Conservation (phyloP, 1,140 invertebrate species). For the Sarcophaga peregrina region DNA sequence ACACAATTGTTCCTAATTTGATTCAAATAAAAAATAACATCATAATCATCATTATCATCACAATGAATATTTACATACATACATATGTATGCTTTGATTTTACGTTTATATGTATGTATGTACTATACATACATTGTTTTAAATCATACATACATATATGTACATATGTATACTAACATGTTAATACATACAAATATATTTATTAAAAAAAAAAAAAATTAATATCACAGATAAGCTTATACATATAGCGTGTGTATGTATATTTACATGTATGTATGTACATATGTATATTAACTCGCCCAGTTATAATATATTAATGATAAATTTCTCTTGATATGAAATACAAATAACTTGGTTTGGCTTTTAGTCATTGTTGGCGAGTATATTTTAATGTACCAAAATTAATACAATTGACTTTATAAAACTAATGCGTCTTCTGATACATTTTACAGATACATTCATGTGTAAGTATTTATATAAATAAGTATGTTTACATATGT, state of each 20-base stretch:
- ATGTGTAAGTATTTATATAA: no score
- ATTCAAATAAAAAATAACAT: background rate
- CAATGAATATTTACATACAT: background rate
- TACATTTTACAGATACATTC: background rate
- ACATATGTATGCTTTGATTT: background rate
- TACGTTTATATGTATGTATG: background rate
- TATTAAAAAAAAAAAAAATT: no score
- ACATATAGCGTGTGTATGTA: no score
- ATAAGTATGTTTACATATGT: no score
- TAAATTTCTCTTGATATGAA: constrained; percentile 6
- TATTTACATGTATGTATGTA: background rate
- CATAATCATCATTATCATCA: background rate
- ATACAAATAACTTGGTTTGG: background rate
- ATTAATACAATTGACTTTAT: background rate
- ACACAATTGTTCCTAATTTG: background rate
- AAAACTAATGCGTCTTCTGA: background rate
- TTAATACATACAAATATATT: no score
- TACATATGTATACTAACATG: no score
- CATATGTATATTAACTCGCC: background rate
- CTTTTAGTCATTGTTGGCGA: background rate
- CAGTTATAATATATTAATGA: background rate
- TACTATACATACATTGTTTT: background rate
- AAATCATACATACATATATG: background rate
- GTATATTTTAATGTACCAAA: background rate
- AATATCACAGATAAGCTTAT: no score